Evolutionary conservation across 1,140 invertebrate species (phyloP).

Genomic region (Drosophila pallidifrons): DNA sequence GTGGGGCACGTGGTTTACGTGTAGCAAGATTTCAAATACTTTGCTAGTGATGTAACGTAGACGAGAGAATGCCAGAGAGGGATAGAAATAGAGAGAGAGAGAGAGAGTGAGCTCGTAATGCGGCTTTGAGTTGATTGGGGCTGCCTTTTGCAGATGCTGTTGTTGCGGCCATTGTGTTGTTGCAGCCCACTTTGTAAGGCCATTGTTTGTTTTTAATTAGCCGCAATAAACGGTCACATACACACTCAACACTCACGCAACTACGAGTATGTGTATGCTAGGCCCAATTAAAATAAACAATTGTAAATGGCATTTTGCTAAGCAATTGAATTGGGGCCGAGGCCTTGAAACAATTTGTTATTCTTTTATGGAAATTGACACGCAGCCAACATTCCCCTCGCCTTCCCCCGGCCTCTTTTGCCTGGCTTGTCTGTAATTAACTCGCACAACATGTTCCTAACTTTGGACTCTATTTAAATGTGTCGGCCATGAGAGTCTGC

Average conservation of each 20-base stretch:
- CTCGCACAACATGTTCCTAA: conserved; percentile 75
- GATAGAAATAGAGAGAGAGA: too few relatives aligned
- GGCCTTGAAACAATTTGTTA: conserved; percentile 79
- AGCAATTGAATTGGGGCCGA: conserved; percentile 78
- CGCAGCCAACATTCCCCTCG: not conserved
- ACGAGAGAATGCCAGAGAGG: not conserved
- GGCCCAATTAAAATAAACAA: conserved; percentile 79
- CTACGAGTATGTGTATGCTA: conserved; percentile 32
- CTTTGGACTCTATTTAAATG: conserved; percentile 75
- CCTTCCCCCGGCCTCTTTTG: not conserved
- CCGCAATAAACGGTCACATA: conserved; percentile 76
- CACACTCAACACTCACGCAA: conserved; percentile 47
- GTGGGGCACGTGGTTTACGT: conserved; percentile 2
- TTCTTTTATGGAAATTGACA: conserved; percentile 49
- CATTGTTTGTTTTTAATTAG: conserved; percentile 83
- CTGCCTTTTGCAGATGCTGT: conserved; percentile 41
- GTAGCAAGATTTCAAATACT: conserved; percentile 54
- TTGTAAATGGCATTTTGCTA: conserved; percentile 77
- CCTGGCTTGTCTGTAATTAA: conserved; percentile 62
- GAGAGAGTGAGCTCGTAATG: conserved; percentile 19
- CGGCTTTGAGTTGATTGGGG: conserved; percentile 35
- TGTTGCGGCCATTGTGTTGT: conserved; percentile 64
- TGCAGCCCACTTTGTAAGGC: conserved; percentile 75
- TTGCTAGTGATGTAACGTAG: conserved; percentile 14
- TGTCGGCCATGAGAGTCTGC: conserved; percentile 29